Evolutionary conservation across 2,888 invertebrate genomes (phyloP).

Genomic region (Synanthedon tipuliformis): DNA sequence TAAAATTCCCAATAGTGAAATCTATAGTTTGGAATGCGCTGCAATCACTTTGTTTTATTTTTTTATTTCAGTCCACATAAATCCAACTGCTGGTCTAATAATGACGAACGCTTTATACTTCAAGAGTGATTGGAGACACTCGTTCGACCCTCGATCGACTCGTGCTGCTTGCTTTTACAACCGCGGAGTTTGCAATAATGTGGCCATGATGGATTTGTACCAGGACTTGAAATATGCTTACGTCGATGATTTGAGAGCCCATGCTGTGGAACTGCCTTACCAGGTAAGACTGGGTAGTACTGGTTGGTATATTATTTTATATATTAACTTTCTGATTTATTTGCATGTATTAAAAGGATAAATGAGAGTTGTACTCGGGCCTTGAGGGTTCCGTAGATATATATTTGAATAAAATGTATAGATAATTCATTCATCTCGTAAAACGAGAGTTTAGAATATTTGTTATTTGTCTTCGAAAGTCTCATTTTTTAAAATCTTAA

Average conservation of each 20-base stretch:
- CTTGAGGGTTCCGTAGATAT: no score
- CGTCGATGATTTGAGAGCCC: conserved; percentile 67
- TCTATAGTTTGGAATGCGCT: no score
- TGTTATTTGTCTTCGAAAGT: no score
- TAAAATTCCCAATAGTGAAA: no score
- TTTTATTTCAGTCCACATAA: conserved; percentile 51
- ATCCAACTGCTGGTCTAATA: conserved; percentile 59
- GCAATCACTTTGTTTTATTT: neutral
- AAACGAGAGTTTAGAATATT: no score
- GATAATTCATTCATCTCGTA: no score
- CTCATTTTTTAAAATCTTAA: no score
- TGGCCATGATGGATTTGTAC: conserved; percentile 72
- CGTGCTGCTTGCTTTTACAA: conserved; percentile 64
- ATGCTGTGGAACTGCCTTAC: conserved; percentile 76
- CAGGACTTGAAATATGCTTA: conserved; percentile 69
- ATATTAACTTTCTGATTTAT: no score
- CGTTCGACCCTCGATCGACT: conserved; percentile 67
- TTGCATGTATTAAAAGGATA: no score
- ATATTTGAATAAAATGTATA: no score
- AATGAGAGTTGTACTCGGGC: no score
- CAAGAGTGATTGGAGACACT: conserved; percentile 72
- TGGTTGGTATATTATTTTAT: no score
- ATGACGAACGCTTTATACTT: conserved; percentile 76
- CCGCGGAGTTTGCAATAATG: conserved; percentile 49
- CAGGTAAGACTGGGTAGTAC: conserved; percentile 42